Evolutionary conservation across 2,113 vertebrate species (phyloP), one percentile per base, ranked within the genome.

Genomic region (Ophiodon elongatus): DNA sequence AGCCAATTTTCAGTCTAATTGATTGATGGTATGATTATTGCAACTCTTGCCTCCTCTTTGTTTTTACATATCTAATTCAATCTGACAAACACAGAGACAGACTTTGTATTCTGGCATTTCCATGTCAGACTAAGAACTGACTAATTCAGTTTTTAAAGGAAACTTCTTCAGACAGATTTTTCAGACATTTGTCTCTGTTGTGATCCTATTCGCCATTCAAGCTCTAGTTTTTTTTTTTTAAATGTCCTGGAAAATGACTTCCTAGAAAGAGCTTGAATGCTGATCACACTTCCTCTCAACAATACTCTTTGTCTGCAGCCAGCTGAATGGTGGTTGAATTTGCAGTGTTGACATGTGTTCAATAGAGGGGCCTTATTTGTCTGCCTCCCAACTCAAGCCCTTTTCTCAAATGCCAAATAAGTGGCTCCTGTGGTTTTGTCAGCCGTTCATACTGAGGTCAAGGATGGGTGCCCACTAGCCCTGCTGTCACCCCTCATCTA

Each of bases 381-480:
- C 67, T 19, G 59, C 56, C 65, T 90, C 73, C 74, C 72, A 79
- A 80, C 78, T 76, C 41, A 0, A 79, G 82, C 59, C 74, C 76
- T 86, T 85, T 88, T 69, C 66, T 85, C 60, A 73, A 64, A 80
- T 81, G 73, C 89, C 84, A 93, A 83, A 87, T 50, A 70, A 82
- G 41, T 64, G 76, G 33, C 67, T 84, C 82, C 73, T 86, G 82
- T 83, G 72, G 66, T 73, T 88, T 90, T 78, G 63, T 85, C 89
- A 81, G 87, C 47, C 67, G 39, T 90, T 88, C 93, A 85, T n/a
- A 47, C 43, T 60, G 86, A 85, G 92, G 91, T 93, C 89, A 91
- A 82, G 85, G 85, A 86, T 85, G 80, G 85, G 65, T 60, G 74
- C 79, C 74, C 41, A 59, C 45, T 71, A 76, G 77, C 84, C 89